Conservation (phyloP, 2,113 vertebrate species). For the Pimephales promelas region DNA sequence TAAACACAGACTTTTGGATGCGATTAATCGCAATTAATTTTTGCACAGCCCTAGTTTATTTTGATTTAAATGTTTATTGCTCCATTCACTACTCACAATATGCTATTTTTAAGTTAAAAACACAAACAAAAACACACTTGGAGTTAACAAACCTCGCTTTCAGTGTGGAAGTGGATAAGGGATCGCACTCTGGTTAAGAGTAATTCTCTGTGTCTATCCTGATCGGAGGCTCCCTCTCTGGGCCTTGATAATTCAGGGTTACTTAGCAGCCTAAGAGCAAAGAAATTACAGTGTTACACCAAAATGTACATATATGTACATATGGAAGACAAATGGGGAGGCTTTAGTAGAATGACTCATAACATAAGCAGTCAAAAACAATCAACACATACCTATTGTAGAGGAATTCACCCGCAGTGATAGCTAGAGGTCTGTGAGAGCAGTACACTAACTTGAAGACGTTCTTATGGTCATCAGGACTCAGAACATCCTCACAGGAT, state of each 20-base stretch:
- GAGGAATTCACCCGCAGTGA: slow-evolving; percentile 86
- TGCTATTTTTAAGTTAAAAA: neutral
- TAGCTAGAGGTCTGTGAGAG: slow-evolving; percentile 84
- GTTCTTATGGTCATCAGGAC: slow-evolving; percentile 77
- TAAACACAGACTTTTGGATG: no score
- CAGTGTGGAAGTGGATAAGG: slow-evolving; percentile 80
- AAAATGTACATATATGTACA: neutral
- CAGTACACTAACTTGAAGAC: slow-evolving; percentile 85
- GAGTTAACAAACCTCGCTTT: slow-evolving; percentile 77
- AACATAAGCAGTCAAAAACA: neutral
- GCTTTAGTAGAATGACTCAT: neutral
- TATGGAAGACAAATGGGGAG: neutral
- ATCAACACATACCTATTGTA: slow-evolving; percentile 77
- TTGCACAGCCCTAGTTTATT: no score
- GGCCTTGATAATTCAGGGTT: slow-evolving; percentile 57
- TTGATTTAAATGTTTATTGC: neutral
- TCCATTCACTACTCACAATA: neutral
- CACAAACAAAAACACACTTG: neutral
- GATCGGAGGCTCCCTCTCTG: slow-evolving; percentile 59
- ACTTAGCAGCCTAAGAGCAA: slow-evolving; percentile 75
- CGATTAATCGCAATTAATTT: no score
- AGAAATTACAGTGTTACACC: slow-evolving; percentile 40
- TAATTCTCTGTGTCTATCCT: slow-evolving; percentile 61
- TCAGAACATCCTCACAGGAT: slow-evolving; percentile 77
- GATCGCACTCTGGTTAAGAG: slow-evolving; percentile 72